Evolutionary conservation across 92 coral and sea anemone genomes (phyloP), one percentile per base, ranked within the genome.

Genomic region (Anthopleura xanthogrammica): DNA sequence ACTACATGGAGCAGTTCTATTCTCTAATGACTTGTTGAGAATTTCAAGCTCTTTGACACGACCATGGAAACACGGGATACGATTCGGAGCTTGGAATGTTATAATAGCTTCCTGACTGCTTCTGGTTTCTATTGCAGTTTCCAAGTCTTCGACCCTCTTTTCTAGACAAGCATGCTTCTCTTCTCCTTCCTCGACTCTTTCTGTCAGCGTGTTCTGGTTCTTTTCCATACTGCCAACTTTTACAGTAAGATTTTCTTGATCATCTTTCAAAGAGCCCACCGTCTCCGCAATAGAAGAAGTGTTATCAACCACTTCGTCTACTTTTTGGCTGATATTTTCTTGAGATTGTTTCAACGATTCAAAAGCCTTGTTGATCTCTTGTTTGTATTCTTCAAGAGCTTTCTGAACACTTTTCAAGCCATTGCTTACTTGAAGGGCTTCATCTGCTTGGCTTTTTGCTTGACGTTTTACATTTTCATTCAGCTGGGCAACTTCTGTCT

Each of bases 21-120:
- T 76, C 54, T 82, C 85, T 7, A 81, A 20, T 23, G 75, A 89
- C 72, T 73, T 20, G 48, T 74, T 84, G 52, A 93, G 81, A 41
- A 62, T 7, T 0, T 83, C 75, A 66, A 93, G 82, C 83, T 93
- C 95, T 58, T 76, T 74, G 14, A 19, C 70, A 42, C 97, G 92
- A 71, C 92, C 91, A 82, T 92, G 86, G 72, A 91, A 91, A 74
- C 80, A 85, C 16, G 54, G 85, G 77, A 82, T 88, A 48, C 92
- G 91, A 65, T 70, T 82, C 13, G 94, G 92, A 77, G 88, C 86
- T 56, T 62, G 36, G 29, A 62, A 62, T 20, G 70, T 20, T n/a
- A 62, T 62, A n/a, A n/a, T 8, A 20, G 70, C 29, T 62, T 62
- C 24, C 19, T 62, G 70, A 62, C 29, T 20, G 36, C 70, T 62